phyloP scores from a whole-genome alignment of 2,113 vertebrate species.

The Psophia crepitans region DNA sequence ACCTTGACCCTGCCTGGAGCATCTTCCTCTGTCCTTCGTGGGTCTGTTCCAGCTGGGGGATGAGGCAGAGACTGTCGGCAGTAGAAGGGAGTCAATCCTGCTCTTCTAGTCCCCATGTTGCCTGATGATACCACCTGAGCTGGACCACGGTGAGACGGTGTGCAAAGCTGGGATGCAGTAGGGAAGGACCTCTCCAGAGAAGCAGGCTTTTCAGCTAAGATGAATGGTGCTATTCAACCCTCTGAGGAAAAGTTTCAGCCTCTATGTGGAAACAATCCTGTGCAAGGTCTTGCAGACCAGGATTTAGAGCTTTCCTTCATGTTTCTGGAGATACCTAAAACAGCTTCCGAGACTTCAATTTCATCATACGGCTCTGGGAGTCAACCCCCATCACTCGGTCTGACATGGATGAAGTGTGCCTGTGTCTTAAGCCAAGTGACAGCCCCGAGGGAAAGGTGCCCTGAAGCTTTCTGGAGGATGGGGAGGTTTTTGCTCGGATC shows the following conservation, averaged over 20 bases:
- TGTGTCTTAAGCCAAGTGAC: rapidly evolving
- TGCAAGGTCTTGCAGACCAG: background rate
- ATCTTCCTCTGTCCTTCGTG: background rate
- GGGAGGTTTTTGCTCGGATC: background rate
- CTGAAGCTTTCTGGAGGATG: background rate
- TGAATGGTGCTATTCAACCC: background rate
- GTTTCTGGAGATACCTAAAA: background rate
- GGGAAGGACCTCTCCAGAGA: background rate
- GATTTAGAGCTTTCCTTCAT: background rate
- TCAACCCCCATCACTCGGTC: background rate
- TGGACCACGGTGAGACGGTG: background rate
- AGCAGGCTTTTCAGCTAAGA: background rate
- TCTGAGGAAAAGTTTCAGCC: background rate
- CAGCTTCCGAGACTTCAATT: background rate
- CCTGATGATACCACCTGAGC: background rate
- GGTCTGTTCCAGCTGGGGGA: background rate
- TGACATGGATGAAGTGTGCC: background rate
- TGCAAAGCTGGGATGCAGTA: background rate
- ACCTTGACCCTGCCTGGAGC: background rate
- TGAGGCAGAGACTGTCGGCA: background rate
- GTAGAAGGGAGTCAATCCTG: background rate
- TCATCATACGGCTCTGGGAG: background rate
- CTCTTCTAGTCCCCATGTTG: background rate
- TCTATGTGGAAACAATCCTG: background rate
- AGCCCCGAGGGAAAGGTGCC: background rate